Evolutionary conservation across 2,113 vertebrate species (phyloP), one percentile per base, ranked within the genome.

Genomic region (Tamias sibiricus): DNA sequence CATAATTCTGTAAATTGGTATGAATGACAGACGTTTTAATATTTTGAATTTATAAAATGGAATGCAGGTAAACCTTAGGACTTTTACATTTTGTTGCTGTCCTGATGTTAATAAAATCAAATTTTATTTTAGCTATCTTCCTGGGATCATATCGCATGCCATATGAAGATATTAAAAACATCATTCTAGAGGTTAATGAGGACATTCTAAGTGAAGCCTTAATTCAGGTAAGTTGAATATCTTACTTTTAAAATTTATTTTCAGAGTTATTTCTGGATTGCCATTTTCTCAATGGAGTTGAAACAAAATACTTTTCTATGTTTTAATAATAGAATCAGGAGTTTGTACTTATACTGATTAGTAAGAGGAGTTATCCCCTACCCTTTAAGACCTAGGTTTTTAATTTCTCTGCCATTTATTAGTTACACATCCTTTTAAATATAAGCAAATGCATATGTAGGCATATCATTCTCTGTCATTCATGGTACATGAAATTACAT

Each of bases 91-190:
- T 94, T 85, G 17, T 26, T 94, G 22, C 13, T 87, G 1, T 40
- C 92, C 14, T 71, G 2, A 42, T 26, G 98, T 74, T 97, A 98
- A 97, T 94, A 76, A 47, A 92, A 88, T 96, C 94, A 98, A 62
- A 81, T 69, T 98, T 97, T 96, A 97, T 99, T 99, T 97, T 98
- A 99, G 99, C 99, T 96, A 99, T 99, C 98, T 99, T 99, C 98
- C 98, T 99, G 97, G 99, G 99, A 97, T 99, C 99, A 87, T 99
- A 99, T 98, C 99, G 99, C 94, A 99, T 99, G 99, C 99, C 99
- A 98, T 99, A 99, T 89, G 99, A 99, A 98, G 99, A 99, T 98
- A 99, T 99, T 97, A 99, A 99, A 98, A 99, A 99, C 98, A 99
- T 99, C 8, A 99, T 99, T 98, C 98, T 99, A 98, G 98, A 99